A percentile compares a stretch with the other conserved stretches of the same genome.
phyloP scores from a whole-genome alignment of 2,113 vertebrate species.

The Bos javanicus region DNA sequence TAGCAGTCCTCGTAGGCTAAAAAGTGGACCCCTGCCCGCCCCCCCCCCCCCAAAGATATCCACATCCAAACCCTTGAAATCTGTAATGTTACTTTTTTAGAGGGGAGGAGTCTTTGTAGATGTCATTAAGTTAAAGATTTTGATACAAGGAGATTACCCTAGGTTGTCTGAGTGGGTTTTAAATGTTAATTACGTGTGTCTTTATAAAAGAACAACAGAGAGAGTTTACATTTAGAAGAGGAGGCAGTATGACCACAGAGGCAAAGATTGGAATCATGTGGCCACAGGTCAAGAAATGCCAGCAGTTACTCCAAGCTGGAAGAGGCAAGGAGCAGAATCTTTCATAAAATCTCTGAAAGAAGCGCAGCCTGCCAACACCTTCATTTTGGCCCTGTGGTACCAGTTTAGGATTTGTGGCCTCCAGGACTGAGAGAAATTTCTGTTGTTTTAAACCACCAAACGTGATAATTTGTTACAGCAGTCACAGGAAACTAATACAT shows the following conservation, averaged over 20 bases:
- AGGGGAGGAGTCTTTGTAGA: not conserved
- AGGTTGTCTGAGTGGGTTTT: not conserved
- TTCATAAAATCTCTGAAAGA: not conserved
- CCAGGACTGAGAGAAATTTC: not conserved
- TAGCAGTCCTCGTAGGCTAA: not conserved
- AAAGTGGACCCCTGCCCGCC: not conserved
- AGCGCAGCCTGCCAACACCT: not conserved
- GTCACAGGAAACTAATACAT: not conserved
- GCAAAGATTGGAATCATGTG: not conserved
- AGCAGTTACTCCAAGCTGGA: not conserved
- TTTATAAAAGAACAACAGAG: not conserved
- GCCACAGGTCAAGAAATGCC: not conserved
- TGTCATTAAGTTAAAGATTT: constrained; percentile 20
- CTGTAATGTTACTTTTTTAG: not conserved
- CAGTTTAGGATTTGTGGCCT: not conserved
- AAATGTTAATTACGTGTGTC: not conserved
- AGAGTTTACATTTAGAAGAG: not conserved
- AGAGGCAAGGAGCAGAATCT: not conserved
- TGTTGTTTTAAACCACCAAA: not conserved
- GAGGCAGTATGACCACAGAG: not conserved
- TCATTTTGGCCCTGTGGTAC: not conserved
- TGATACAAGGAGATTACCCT: not conserved
- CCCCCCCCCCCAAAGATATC: not conserved
- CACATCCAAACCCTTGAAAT: not conserved
- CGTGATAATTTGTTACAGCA: not conserved